Evolutionary conservation across 2,888 invertebrate genomes (phyloP).

Genomic region (Drepana falcataria): DNA sequence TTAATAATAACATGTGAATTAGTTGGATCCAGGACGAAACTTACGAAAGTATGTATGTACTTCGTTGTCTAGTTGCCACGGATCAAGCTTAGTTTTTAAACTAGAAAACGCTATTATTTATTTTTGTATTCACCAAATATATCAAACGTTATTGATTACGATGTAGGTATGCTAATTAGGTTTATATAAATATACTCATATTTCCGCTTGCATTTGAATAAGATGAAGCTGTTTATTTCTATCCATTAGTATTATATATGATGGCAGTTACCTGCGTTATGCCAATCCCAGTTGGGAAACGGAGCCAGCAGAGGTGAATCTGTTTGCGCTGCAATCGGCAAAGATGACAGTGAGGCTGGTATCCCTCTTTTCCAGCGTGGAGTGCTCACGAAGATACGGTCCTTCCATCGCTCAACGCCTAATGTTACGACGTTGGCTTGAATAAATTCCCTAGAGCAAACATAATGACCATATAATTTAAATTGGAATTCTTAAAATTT

Average conservation of each 20-base stretch:
- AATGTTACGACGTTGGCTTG: conserved; percentile 84
- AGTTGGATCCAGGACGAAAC: no score
- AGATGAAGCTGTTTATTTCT: background rate
- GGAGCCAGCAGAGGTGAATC: conserved; percentile 82
- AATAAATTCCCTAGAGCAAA: conserved; percentile 75
- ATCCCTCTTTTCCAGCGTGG: conserved; percentile 88
- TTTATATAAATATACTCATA: no score
- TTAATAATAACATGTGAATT: no score
- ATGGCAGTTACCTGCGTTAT: conserved; percentile 60
- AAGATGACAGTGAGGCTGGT: conserved; percentile 83
- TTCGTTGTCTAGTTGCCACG: no score
- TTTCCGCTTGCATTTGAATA: background rate
- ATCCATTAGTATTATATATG: background rate
- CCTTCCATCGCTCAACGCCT: conserved; percentile 84
- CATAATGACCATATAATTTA: no score
- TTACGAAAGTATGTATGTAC: no score
- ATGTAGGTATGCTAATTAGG: no score
- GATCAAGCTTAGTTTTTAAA: no score
- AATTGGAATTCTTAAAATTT: no score
- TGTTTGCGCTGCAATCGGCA: conserved; percentile 76
- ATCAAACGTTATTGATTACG: no score
- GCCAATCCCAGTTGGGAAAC: conserved; percentile 88
- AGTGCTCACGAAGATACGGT: conserved; percentile 85
- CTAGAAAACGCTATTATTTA: no score
- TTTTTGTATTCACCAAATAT: no score